Conservation (phyloP, 2,888 invertebrate genomes). For the Limnephilus lunatus region DNA sequence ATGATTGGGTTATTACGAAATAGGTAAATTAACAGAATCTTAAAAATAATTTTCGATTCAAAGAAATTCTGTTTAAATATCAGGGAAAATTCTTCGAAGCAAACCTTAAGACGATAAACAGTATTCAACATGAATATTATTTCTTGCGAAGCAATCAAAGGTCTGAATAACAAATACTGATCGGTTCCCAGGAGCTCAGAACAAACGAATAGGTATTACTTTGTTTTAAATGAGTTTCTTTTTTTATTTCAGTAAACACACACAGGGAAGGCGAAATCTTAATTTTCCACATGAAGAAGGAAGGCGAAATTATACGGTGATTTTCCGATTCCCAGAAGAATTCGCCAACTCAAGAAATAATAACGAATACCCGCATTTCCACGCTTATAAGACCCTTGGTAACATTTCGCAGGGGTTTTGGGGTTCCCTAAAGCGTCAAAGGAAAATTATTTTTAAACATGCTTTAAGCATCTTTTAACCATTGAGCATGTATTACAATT, state of each 20-base stretch:
- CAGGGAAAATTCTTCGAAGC: not conserved
- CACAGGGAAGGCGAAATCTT: conserved; percentile 4
- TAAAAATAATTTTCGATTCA: no score
- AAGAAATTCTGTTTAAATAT: not conserved
- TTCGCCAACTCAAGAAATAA: not conserved
- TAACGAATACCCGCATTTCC: not conserved
- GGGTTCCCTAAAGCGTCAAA: not conserved
- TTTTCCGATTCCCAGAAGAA: conserved; percentile 13
- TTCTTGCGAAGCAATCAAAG: conserved; percentile 10
- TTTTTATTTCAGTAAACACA: not conserved
- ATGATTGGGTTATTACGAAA: no score
- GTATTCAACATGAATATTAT: not conserved
- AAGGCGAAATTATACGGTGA: not conserved
- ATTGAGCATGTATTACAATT: not conserved
- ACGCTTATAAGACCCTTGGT: not conserved
- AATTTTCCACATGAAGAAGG: conserved; percentile 20
- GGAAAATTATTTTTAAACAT: not conserved
- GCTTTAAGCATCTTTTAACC: not conserved
- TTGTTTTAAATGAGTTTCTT: conserved; percentile 4
- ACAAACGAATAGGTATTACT: not conserved
- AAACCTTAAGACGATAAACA: not conserved
- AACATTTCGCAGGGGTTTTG: not conserved
- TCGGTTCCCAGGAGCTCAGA: conserved; percentile 6
- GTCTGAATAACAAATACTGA: not conserved
- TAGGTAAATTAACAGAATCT: no score